These are phyloP conservation scores for Erythrocercus mccallii DNA, from an alignment of 2,113 vertebrate genomes.

Conservation along the genomic window DNA sequence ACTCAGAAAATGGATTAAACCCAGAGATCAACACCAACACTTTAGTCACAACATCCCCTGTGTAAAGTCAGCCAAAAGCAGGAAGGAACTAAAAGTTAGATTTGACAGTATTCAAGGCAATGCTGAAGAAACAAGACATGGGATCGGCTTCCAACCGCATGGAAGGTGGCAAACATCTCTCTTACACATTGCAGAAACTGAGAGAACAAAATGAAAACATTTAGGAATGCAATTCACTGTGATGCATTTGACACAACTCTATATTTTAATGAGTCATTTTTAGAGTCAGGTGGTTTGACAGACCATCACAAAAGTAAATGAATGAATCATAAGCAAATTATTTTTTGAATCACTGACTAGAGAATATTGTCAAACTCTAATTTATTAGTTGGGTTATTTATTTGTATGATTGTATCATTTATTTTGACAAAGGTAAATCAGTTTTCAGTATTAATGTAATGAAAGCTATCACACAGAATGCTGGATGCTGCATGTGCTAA, in stretches of 20 bases:
- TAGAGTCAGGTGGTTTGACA: not conserved
- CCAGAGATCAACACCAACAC: not conserved
- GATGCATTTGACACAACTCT: not conserved
- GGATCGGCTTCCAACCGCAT: accelerated
- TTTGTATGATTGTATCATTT: not conserved
- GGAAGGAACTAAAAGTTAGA: not conserved
- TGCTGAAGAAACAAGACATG: not conserved
- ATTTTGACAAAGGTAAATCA: conserved; percentile 3
- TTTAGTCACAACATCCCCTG: not conserved
- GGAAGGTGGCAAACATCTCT: not conserved
- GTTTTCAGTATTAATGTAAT: not conserved
- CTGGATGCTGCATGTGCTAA: not conserved
- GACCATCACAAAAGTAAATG: not conserved
- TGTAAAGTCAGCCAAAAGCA: not conserved
- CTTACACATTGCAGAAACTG: not conserved
- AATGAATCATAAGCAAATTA: not conserved
- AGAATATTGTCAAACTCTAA: not conserved
- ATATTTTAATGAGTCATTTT: not conserved
- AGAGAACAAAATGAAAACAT: not conserved
- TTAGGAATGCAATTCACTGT: not conserved
- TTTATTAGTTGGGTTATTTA: not conserved
- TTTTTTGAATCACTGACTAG: not conserved
- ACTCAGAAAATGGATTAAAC: not conserved
- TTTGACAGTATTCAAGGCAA: not conserved
- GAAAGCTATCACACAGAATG: not conserved